These are phyloP conservation scores for Blera fallax DNA, from an alignment of 2,888 invertebrate species.

Conservation along the genomic window DNA sequence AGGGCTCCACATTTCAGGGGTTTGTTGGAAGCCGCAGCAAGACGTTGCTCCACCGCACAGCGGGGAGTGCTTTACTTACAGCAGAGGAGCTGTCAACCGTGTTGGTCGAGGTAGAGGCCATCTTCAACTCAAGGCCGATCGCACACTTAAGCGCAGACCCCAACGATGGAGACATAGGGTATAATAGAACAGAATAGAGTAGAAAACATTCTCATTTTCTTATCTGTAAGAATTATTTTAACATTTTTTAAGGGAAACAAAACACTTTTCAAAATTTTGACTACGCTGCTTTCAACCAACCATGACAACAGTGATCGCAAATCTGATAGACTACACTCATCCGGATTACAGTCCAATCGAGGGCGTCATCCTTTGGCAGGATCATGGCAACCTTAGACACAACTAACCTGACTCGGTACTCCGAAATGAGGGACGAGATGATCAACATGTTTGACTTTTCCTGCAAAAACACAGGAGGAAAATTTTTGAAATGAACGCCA, in stretches of 20 bases:
- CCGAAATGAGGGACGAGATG: constrained; percentile 1
- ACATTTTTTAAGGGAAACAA: constrained; percentile 3
- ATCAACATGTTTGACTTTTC: constrained; percentile 30
- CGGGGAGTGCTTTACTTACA: too few species aligned
- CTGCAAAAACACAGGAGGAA: constrained; percentile 53
- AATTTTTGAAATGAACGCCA: constrained; percentile 44
- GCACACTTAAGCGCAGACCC: too few species aligned
- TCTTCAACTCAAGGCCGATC: too few species aligned
- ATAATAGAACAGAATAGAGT: too few species aligned
- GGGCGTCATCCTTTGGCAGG: background rate
- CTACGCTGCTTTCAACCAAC: background rate
- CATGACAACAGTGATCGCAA: constrained; percentile 13
- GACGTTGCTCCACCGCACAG: too few species aligned
- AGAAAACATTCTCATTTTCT: background rate
- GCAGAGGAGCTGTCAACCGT: too few species aligned
- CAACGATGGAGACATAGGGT: constrained; percentile 51
- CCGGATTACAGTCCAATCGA: background rate
- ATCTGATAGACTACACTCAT: constrained; percentile 40
- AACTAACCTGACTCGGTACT: background rate
- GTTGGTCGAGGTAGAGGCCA: too few species aligned
- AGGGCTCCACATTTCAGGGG: too few species aligned
- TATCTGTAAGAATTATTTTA: background rate
- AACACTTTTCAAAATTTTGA: background rate
- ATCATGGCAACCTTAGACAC: background rate
- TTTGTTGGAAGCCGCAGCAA: too few species aligned